phyloP scores from a whole-genome alignment of 2,797 vertebrate species.

The Neostethus bicornis region DNA sequence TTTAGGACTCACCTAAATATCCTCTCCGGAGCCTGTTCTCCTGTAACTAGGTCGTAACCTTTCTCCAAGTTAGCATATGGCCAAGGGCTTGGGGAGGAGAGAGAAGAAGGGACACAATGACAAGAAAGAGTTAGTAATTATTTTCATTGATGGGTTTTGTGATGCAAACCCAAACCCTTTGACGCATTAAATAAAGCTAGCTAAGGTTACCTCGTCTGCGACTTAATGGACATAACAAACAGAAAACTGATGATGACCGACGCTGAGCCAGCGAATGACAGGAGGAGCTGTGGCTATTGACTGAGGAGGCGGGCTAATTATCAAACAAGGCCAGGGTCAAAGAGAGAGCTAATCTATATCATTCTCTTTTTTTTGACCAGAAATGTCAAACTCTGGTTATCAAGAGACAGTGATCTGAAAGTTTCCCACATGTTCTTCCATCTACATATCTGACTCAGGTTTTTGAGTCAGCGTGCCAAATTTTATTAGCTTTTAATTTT shows the following conservation, averaged over 20 bases:
- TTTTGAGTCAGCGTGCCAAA: too few species aligned
- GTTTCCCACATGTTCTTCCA: too few species aligned
- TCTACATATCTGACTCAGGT: too few species aligned
- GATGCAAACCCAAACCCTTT: too few species aligned
- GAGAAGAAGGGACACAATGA: slow-evolving; percentile 8
- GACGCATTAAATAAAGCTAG: too few species aligned
- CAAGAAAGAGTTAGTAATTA: neutral
- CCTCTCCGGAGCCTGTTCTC: slow-evolving; percentile 95
- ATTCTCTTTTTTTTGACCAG: slow-evolving; percentile 6
- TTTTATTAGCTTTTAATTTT: too few species aligned
- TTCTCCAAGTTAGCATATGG: slow-evolving; percentile 95
- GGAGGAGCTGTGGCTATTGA: slow-evolving; percentile 40
- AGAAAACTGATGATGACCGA: slow-evolving; percentile 39
- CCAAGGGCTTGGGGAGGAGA: slow-evolving; percentile 86
- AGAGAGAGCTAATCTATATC: slow-evolving; percentile 16
- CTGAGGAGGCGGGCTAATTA: slow-evolving; percentile 47
- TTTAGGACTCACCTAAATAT: slow-evolving; percentile 91
- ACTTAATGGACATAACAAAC: slow-evolving; percentile 17
- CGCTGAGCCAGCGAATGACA: slow-evolving; percentile 40
- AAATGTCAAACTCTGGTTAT: too few species aligned
- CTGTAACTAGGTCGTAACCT: slow-evolving; percentile 96
- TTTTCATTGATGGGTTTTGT: too few species aligned
- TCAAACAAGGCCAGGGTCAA: slow-evolving; percentile 48
- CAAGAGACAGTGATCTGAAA: too few species aligned
- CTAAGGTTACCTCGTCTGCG: slow-evolving; percentile 3